A percentile compares a stretch with the other conserved stretches of the same genome.
Evolutionary conservation across 2,797 vertebrate species (phyloP).

Genomic region (Falco columbarius): DNA sequence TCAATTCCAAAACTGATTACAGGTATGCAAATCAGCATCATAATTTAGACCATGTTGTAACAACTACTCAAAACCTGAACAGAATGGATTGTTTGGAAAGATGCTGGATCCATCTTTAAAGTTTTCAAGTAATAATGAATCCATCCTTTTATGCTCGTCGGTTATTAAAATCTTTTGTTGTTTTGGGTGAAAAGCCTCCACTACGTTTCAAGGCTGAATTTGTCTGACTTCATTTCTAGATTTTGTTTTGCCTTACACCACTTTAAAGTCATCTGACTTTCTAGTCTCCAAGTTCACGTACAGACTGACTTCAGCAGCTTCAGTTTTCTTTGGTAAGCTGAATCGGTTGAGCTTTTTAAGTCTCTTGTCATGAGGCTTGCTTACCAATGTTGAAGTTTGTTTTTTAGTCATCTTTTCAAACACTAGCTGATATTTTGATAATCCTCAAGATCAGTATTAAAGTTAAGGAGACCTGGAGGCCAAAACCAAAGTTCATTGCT

Average conservation of each 20-base stretch:
- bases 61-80: not conserved
- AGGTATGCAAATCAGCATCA: not conserved
- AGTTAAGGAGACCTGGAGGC: not conserved
- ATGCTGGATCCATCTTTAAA: not conserved
- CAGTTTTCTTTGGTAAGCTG: not conserved
- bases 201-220: not conserved
- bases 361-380: not conserved
- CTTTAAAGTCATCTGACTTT: not conserved
- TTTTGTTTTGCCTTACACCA: not conserved
- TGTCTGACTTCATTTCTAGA: not conserved
- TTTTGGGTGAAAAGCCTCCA: not conserved
- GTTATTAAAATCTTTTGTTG: not conserved
- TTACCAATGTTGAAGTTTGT: not conserved
- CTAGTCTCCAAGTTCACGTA: not conserved
- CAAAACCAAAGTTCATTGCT: not conserved
- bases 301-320: not conserved
- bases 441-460: not conserved
- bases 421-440: not conserved
- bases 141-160: not conserved
- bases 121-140: not conserved
- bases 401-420: conserved; percentile 1
- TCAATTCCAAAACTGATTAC: not conserved
- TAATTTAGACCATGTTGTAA: not conserved
- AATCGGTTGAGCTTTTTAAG: not conserved
- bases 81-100: not conserved